These are phyloP conservation scores for Leptodactylus fallax DNA, from an alignment of 2,797 vertebrate genomes.

Conservation along the genomic window DNA sequence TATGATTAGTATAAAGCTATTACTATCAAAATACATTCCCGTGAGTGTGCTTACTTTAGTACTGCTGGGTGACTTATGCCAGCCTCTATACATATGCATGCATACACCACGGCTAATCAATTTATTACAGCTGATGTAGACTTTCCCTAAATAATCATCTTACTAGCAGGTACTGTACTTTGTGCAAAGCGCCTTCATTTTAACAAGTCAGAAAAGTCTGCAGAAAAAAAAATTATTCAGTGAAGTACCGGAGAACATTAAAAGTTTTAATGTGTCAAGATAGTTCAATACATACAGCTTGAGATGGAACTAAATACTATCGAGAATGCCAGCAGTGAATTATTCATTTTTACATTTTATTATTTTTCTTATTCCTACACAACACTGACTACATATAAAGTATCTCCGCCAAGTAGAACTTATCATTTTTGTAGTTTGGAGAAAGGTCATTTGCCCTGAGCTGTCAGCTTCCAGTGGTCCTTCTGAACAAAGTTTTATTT, in stretches of 20 bases:
- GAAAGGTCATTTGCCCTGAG: slow-evolving; percentile 30
- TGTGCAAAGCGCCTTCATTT: slow-evolving; percentile 14
- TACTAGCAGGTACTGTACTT: neutral
- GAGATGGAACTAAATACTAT: slow-evolving; percentile 34
- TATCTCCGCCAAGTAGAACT: slow-evolving; percentile 4
- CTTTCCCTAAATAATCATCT: slow-evolving; percentile 29
- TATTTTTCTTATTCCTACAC: neutral
- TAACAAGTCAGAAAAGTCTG: slow-evolving; percentile 35
- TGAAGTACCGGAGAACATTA: slow-evolving; percentile 17
- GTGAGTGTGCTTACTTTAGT: neutral
- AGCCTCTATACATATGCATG: slow-evolving; percentile 16
- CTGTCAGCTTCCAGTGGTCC: slow-evolving; percentile 2
- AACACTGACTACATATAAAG: slow-evolving; percentile 22
- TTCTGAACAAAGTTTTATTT: neutral
- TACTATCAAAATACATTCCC: neutral
- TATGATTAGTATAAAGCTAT: neutral
- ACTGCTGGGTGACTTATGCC: neutral
- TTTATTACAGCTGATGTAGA: slow-evolving; percentile 20
- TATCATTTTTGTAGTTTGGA: slow-evolving; percentile 34
- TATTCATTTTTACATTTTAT: slow-evolving; percentile 18
- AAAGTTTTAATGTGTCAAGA: slow-evolving; percentile 43
- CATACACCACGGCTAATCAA: slow-evolving; percentile 22
- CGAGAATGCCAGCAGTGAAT: slow-evolving; percentile 5
- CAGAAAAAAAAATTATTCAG: slow-evolving; percentile 14
- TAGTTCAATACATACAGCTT: slow-evolving; percentile 32